Base-by-base conservation (phyloP, 2,888 invertebrate species). In the Sinodicranocentrus sp. region DNA sequence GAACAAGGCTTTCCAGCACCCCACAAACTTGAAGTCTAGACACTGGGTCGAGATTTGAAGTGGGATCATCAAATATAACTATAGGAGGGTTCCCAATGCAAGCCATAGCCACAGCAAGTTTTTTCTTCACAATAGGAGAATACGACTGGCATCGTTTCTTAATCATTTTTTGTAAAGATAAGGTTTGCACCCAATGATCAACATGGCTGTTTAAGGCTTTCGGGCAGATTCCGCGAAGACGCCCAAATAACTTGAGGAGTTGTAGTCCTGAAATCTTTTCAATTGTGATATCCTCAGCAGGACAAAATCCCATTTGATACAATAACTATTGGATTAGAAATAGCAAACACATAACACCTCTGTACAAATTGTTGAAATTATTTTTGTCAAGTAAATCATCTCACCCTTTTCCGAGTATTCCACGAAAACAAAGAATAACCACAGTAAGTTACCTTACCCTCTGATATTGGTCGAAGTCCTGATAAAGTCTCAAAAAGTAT, bases 31-130 rank as follows among this genome's bases (percentile, higher is more conserved):
- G 68, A 15, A 28, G 0, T 26, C 59, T 63, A 1, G 76, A 76
- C 10, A 52, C n/a, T 5, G 84, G 84, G 25, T 85, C 77, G 1
- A 85, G 54, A 28, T 52, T 28, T 26, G 21, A 57, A 5, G 77
- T 71, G 15, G 84, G 84, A 3, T 82, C 67, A 10, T 85, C 84
- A n/a, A 85, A 57, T 39, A 85, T 73, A 1, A 85, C 13, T 1
- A 85, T 71, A 23, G 75, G 43, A 17, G 84, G 84, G 61, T 85
- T 77, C 5, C 84, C 84, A 43, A 85, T 85, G 1, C 21, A 48
- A 2, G 79, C 79, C 44, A 59, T 19, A 13, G 84, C 84, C 26
- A 85, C 52, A 10, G 67, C 52, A 23, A 85, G 28, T 26, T 80
- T 82, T 43, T 28, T 79, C 44, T 59, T 71, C 5, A 76, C 17